phyloP scores from a whole-genome alignment of 2,113 vertebrate species.

The Trichomycterus rosablanca region DNA sequence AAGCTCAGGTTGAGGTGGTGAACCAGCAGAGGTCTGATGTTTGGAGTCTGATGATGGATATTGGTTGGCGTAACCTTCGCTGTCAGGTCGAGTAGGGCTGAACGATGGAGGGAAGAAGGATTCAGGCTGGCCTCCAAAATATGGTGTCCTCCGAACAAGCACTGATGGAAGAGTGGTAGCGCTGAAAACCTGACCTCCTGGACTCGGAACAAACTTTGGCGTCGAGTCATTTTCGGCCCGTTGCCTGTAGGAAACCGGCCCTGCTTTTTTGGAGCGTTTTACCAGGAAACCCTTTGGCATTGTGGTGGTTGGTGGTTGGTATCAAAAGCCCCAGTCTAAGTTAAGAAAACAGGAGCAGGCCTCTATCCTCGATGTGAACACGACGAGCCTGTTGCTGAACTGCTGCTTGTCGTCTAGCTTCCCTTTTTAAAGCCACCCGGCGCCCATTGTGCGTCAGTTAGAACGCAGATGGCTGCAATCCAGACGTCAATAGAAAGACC shows the following conservation, averaged over 20 bases:
- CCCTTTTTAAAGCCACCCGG: conserved; percentile 47
- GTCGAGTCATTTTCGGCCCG: conserved; percentile 24
- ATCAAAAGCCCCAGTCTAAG: conserved; percentile 14
- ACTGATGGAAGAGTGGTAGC: background rate
- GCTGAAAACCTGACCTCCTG: background rate
- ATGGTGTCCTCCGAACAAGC: conserved; percentile 20
- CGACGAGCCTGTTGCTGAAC: conserved; percentile 25
- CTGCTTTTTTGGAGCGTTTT: conserved; percentile 51
- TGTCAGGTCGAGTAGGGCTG: conserved; percentile 43
- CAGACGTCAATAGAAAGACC: conserved; percentile 44
- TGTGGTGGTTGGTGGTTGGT: conserved; percentile 10
- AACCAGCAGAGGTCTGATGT: conserved; percentile 31
- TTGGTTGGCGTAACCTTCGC: conserved; percentile 25
- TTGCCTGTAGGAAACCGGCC: conserved; percentile 51
- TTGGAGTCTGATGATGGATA: conserved; percentile 9
- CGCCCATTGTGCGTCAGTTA: conserved; percentile 48
- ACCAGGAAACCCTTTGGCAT: conserved; percentile 62
- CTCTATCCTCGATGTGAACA: conserved; percentile 3
- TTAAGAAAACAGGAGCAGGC: conserved; percentile 11
- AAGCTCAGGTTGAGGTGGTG: conserved; percentile 31
- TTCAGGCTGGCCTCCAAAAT: conserved; percentile 33
- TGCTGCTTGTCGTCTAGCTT: conserved; percentile 9
- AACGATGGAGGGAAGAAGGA: conserved; percentile 11
- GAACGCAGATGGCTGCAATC: conserved; percentile 57
- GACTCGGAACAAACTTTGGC: background rate